A percentile compares a stretch with the other conserved stretches of the same genome.
phyloP scores from a whole-genome alignment of 2,888 invertebrate genomes.

The Sinelater perroti region DNA sequence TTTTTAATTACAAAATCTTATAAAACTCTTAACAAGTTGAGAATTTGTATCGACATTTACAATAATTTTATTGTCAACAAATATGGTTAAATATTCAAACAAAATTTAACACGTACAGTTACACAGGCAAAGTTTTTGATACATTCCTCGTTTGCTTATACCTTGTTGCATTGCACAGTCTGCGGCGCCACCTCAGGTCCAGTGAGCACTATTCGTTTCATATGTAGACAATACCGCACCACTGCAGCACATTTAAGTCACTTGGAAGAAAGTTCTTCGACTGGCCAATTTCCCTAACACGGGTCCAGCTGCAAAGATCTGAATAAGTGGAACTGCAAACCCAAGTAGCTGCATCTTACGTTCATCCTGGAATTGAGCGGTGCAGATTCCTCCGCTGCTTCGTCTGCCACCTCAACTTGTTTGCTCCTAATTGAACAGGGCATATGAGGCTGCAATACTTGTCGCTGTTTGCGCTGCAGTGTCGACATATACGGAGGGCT shows the following conservation, averaged over 20 bases:
- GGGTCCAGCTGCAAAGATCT: conserved; percentile 23
- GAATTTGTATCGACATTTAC: conserved; percentile 31
- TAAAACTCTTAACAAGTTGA: conserved; percentile 30
- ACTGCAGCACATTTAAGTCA: conserved; percentile 3
- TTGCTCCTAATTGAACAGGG: conserved; percentile 45
- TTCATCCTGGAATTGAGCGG: conserved; percentile 1
- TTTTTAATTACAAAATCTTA: conserved; percentile 33
- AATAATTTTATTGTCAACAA: conserved; percentile 36
- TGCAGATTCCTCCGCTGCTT: background rate
- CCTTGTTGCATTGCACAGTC: no score
- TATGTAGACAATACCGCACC: conserved; percentile 7
- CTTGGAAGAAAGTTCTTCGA: no score
- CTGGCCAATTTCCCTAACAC: no score
- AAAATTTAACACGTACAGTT: conserved; percentile 10
- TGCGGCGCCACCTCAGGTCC: no score
- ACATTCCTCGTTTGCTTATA: background rate
- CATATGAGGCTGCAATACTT: conserved; percentile 56
- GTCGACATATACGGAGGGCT: conserved; percentile 59
- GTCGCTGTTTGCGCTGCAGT: conserved; percentile 59
- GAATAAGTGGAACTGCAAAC: background rate
- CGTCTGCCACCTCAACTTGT: background rate
- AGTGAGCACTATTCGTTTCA: no score
- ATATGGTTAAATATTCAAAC: conserved; percentile 29
- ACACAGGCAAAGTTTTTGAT: background rate
- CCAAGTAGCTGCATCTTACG: conserved; percentile 4